Evolutionary conservation across 2,113 vertebrate genomes (phyloP).

Genomic region (Rhea pennata): DNA sequence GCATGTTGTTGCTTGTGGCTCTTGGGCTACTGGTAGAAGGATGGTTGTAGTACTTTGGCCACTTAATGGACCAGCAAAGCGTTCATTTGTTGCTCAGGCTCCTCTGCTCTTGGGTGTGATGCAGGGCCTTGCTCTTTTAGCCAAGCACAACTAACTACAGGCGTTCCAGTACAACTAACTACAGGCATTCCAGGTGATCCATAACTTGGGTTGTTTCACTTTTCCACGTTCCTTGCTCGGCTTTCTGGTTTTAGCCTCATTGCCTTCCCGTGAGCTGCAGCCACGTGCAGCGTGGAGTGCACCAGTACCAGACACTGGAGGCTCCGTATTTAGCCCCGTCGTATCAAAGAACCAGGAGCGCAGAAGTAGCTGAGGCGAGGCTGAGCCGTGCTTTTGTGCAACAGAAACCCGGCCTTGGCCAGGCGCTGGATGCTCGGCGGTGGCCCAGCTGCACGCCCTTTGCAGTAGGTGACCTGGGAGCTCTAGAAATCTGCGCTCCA

Average conservation of each 20-base stretch:
- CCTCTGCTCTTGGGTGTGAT: accelerated
- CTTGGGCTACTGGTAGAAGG: accelerated
- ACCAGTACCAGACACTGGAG: background rate
- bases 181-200: background rate
- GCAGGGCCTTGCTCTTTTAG: background rate
- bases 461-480: background rate
- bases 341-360: background rate
- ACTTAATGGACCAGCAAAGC: background rate
- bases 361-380: background rate
- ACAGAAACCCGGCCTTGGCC: accelerated
- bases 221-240: background rate
- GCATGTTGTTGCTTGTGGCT: accelerated
- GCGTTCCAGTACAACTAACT: background rate
- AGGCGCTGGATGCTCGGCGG: too few species aligned
- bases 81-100: background rate
- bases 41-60: accelerated
- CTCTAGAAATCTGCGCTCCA: background rate
- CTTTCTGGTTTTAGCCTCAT: background rate
- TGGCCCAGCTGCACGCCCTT: too few species aligned
- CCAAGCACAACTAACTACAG: too few species aligned
- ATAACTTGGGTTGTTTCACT: background rate
- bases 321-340: background rate
- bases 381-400: background rate
- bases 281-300: too few species aligned
- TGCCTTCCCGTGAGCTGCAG: background rate